phyloP scores from a whole-genome alignment of 2,888 invertebrate genomes.

The Trachelus tabidus region DNA sequence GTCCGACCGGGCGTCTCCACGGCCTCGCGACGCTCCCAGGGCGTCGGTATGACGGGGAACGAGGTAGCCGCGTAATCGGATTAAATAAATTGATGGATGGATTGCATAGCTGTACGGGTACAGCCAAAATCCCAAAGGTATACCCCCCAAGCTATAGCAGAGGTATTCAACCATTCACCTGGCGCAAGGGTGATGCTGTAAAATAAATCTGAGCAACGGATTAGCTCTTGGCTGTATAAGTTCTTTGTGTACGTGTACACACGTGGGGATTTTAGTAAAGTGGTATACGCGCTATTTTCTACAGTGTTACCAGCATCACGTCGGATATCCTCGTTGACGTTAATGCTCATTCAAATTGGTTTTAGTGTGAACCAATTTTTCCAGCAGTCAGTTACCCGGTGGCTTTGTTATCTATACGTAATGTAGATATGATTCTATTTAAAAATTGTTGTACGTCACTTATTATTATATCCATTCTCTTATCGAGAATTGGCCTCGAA shows the following conservation, averaged over 20 bases:
- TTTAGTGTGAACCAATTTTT: neutral
- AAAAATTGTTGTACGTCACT: too few species aligned
- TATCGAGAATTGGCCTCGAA: too few species aligned
- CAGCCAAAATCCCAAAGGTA: slow-evolving; percentile 39
- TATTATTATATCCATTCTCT: too few species aligned
- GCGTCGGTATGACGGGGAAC: slow-evolving; percentile 42
- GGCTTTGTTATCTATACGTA: neutral
- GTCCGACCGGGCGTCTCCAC: neutral
- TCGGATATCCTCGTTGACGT: slow-evolving; percentile 31
- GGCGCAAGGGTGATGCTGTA: slow-evolving; percentile 44
- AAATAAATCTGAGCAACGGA: slow-evolving; percentile 54
- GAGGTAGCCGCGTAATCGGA: slow-evolving; percentile 53
- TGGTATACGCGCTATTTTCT: neutral
- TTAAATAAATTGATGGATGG: slow-evolving; percentile 59
- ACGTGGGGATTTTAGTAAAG: neutral
- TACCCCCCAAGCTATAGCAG: slow-evolving; percentile 20
- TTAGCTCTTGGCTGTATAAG: slow-evolving; percentile 31
- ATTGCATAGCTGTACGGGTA: slow-evolving; percentile 38
- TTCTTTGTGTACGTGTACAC: neutral
- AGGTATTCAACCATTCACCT: neutral
- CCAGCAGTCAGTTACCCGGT: neutral
- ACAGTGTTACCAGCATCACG: neutral
- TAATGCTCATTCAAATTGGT: slow-evolving; percentile 44
- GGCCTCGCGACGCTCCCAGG: neutral
- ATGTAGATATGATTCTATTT: neutral